phyloP scores from a whole-genome alignment of 2,888 invertebrate species.

The Thymelicus lineola region DNA sequence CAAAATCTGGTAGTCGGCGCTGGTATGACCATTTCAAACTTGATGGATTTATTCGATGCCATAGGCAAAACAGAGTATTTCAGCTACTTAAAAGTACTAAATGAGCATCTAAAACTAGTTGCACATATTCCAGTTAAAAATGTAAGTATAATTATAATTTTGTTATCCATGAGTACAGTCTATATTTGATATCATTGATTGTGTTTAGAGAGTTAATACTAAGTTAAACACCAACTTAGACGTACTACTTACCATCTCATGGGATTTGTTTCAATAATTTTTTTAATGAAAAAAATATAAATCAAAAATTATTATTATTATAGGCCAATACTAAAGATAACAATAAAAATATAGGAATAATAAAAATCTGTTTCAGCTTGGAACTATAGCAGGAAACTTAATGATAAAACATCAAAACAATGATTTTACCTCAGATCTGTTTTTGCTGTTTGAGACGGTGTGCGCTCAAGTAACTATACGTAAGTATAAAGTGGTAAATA shows the following conservation, averaged over 20 bases:
- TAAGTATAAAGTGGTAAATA: constrained; percentile 50
- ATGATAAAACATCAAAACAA: constrained; percentile 86
- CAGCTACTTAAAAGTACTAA: constrained; percentile 84
- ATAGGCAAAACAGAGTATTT: constrained; percentile 74
- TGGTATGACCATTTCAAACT: constrained; percentile 83
- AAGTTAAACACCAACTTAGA: too few relatives aligned
- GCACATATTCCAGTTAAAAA: constrained; percentile 91
- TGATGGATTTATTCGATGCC: constrained; percentile 78
- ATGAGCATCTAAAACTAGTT: constrained; percentile 87
- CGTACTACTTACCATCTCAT: too few relatives aligned
- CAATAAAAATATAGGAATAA: too few relatives aligned
- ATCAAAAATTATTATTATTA: too few relatives aligned
- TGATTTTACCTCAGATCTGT: constrained; percentile 89
- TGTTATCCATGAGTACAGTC: too few relatives aligned
- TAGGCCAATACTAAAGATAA: too few relatives aligned
- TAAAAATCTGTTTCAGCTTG: constrained; percentile 71
- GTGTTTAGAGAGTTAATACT: too few relatives aligned
- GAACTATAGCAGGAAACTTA: constrained; percentile 87
- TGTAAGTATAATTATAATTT: constrained; percentile 70
- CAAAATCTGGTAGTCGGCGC: constrained; percentile 85
- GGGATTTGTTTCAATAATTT: too few relatives aligned
- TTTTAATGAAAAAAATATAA: too few relatives aligned
- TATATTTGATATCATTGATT: too few relatives aligned
- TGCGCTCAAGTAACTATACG: constrained; percentile 82
- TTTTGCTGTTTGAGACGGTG: constrained; percentile 83